These are phyloP conservation scores for Macroglossus sobrinus DNA, from an alignment of 2,113 vertebrate species.

Conservation along the genomic window DNA sequence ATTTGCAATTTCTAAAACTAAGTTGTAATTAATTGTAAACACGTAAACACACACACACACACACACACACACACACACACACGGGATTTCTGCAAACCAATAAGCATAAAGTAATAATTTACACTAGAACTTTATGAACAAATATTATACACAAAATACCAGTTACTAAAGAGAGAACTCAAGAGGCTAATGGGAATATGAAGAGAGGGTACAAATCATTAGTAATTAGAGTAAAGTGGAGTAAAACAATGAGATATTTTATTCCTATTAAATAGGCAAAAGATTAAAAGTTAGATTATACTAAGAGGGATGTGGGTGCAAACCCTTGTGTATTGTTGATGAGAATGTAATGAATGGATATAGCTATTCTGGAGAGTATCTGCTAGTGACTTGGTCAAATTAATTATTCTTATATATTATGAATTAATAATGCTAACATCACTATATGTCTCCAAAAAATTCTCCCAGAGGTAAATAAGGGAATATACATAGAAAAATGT, in stretches of 20 bases:
- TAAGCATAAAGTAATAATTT: not conserved
- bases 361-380: not conserved
- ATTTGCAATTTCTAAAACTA: not conserved
- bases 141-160: not conserved
- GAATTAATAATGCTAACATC: not conserved
- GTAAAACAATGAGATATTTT: not conserved
- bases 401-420: not conserved
- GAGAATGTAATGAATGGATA: not conserved
- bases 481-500: not conserved
- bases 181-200: not conserved
- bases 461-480: not conserved
- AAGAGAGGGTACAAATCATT: not conserved
- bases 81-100: not conserved
- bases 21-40: not conserved
- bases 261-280: not conserved
- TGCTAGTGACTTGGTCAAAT: not conserved
- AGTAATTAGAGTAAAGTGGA: not conserved
- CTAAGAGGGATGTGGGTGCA: not conserved
- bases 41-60: too few relatives aligned
- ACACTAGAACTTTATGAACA: not conserved
- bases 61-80: too few relatives aligned
- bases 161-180: not conserved
- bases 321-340: not conserved
- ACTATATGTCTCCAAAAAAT: not conserved
- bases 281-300: not conserved